Percentiles rank a stretch among this genome's conserved stretches.
phyloP scores from a whole-genome alignment of 2,113 vertebrate genomes.

The Notechis scutatus region DNA sequence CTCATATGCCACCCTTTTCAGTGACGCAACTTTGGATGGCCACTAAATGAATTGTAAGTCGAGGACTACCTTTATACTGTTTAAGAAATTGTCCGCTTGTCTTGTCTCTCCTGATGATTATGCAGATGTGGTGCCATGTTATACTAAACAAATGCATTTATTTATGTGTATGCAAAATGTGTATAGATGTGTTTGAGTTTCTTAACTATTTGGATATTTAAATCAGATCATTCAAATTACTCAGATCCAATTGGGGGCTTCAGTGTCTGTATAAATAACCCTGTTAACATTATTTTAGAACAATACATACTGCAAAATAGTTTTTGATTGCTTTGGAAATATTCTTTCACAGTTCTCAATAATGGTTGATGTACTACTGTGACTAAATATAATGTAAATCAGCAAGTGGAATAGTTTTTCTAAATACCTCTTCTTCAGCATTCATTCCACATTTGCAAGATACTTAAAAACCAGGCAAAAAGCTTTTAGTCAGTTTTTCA shows the following conservation, averaged over 20 bases:
- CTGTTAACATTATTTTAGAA: neutral
- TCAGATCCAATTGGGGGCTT: neutral
- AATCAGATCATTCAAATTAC: neutral
- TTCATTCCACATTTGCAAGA: neutral
- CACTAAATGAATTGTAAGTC: no score
- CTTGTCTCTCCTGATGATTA: neutral
- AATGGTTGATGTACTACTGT: neutral
- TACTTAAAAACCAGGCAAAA: neutral
- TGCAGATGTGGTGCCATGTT: neutral
- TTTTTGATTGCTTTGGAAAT: neutral
- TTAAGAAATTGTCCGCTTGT: neutral
- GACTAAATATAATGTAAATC: neutral
- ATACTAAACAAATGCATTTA: neutral
- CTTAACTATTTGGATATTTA: neutral
- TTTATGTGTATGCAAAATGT: neutral
- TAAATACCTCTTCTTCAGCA: neutral
- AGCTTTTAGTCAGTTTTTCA: neutral
- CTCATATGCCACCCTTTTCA: no score
- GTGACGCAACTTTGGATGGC: no score
- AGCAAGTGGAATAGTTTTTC: neutral
- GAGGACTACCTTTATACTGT: neutral
- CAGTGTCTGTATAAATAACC: neutral
- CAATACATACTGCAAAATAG: no score
- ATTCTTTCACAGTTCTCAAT: neutral
- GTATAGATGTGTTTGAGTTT: neutral